phyloP scores from a whole-genome alignment of 2,888 invertebrate species.

The Drosophila acutilabella region DNA sequence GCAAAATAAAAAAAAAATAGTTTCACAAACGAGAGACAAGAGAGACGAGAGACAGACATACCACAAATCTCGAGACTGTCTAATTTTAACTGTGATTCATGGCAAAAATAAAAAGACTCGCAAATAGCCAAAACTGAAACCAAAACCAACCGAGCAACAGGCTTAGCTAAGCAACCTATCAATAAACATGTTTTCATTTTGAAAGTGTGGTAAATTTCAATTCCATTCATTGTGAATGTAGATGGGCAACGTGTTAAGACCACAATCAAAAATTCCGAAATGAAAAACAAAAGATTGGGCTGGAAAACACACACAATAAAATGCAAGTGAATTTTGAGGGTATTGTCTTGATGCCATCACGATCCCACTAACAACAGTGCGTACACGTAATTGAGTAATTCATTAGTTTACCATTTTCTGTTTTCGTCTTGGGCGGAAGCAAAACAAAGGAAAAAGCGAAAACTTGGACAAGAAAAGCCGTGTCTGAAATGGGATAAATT shows the following conservation, averaged over 20 bases:
- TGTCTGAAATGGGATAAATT: constrained; percentile 38
- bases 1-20: constrained; percentile 54
- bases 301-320: constrained; percentile 31
- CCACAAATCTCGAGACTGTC: constrained; percentile 44
- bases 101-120: constrained; percentile 42
- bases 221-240: constrained; percentile 31
- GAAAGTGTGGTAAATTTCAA: constrained; percentile 63
- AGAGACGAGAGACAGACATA: constrained; percentile 3
- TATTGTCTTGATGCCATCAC: constrained; percentile 52
- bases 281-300: constrained; percentile 26
- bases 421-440: constrained; percentile 13
- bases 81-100: constrained; percentile 77
- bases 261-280: constrained; percentile 20
- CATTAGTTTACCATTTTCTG: constrained; percentile 13
- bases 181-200: constrained; percentile 67
- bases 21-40: constrained; percentile 10
- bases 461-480: constrained; percentile 14
- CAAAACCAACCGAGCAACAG: constrained; percentile 32
- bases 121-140: constrained; percentile 42
- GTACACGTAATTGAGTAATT: constrained; percentile 56
- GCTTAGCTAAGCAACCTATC: constrained; percentile 45
- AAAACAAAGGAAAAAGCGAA: constrained; percentile 51
- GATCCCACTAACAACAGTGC: constrained; percentile 44
- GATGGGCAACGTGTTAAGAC: constrained; percentile 11
- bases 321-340: constrained; percentile 53